Conservation (phyloP, 2,797 vertebrate genomes). For the Iguana delicatissima region DNA sequence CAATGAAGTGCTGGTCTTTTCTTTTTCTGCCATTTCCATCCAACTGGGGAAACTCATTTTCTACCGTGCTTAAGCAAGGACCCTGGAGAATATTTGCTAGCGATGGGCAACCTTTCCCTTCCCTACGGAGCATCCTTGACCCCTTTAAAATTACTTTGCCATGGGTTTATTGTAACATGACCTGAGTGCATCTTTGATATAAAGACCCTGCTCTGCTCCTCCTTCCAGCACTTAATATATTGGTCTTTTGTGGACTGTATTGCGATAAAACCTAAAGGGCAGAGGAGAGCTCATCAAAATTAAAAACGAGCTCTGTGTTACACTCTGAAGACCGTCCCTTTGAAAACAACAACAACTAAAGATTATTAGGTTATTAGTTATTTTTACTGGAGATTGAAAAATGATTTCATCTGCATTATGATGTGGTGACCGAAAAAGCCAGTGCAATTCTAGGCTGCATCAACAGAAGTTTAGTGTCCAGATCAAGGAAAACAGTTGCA, state of each 20-base stretch:
- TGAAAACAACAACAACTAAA: too few species aligned
- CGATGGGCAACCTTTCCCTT: neutral
- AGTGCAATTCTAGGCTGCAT: too few species aligned
- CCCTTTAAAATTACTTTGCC: neutral
- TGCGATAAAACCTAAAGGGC: neutral
- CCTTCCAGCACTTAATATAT: too few species aligned
- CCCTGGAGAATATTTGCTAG: neutral
- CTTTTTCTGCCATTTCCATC: too few species aligned
- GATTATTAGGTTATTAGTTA: too few species aligned
- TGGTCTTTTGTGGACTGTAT: neutral
- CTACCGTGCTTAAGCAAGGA: neutral
- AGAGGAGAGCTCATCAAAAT: neutral
- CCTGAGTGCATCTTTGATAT: neutral
- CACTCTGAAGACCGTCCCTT: neutral
- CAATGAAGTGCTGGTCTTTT: neutral
- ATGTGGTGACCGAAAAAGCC: too few species aligned
- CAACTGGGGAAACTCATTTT: neutral
- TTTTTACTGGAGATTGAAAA: too few species aligned
- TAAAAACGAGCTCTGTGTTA: neutral
- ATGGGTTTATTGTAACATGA: neutral
- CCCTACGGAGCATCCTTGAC: neutral
- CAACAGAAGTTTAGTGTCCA: too few species aligned
- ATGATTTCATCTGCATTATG: too few species aligned
- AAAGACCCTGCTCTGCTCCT: neutral
- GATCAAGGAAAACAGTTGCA: too few species aligned